A percentile compares a stretch with the other conserved stretches of the same genome.
Conservation (phyloP, 2,888 invertebrate species). For the Drosophila austrosaltans region DNA sequence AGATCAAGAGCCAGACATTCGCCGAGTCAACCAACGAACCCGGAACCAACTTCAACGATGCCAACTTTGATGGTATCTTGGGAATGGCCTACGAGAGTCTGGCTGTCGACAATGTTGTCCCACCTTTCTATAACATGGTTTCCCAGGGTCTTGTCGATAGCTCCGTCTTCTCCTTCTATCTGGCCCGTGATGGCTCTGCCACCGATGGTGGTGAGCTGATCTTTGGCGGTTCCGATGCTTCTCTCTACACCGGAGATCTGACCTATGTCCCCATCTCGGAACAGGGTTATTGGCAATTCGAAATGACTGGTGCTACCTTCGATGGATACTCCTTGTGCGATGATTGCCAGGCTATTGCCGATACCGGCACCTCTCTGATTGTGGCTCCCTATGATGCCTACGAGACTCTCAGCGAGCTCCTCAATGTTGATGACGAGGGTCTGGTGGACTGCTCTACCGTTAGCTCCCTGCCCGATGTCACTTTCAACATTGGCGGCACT, state of each 20-base stretch:
- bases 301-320: conserved; percentile 88
- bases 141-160: conserved; percentile 88
- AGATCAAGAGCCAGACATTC: conserved; percentile 92
- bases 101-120: conserved; percentile 93
- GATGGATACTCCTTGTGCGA: conserved; percentile 85
- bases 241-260: conserved; percentile 88
- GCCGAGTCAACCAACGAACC: conserved; percentile 98
- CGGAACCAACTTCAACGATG: conserved; percentile 96
- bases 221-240: conserved; percentile 96
- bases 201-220: conserved; percentile 89
- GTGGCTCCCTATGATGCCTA: conserved; percentile 85
- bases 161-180: conserved; percentile 96
- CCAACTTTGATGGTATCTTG: conserved; percentile 98
- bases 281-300: conserved; percentile 98
- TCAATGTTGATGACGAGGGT: conserved; percentile 52
- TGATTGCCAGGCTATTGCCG: conserved; percentile 90
- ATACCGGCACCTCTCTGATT: conserved; percentile 96
- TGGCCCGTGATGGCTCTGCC: conserved; percentile 87
- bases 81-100: conserved; percentile 95
- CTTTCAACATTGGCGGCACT: conserved; percentile 89
- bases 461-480: conserved; percentile 90
- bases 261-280: conserved; percentile 91
- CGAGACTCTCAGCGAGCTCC: conserved; percentile 26
- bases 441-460: conserved; percentile 91
- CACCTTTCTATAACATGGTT: conserved; percentile 96